A percentile compares a stretch with the other conserved stretches of the same genome.
Evolutionary conservation across 2,888 invertebrate genomes (phyloP).

Genomic region (Eupeodes luniger): DNA sequence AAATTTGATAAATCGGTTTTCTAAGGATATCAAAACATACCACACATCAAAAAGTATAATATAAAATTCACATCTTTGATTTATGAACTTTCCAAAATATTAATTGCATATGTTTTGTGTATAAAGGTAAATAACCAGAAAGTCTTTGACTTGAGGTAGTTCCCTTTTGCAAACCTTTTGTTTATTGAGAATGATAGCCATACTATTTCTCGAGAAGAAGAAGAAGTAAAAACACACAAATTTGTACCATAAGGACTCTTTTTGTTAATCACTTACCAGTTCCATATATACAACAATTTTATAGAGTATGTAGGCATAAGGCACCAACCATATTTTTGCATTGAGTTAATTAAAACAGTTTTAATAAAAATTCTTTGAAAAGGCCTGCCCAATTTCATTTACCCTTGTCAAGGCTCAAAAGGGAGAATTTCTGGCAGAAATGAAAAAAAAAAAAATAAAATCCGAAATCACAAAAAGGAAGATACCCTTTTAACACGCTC

Average conservation of each 20-base stretch:
- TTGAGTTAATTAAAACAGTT: conserved; percentile 29
- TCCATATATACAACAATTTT: neutral
- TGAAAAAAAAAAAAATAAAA: neutral
- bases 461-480: neutral
- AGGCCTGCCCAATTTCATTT: neutral
- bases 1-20: no score
- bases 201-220: neutral
- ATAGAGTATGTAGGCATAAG: neutral
- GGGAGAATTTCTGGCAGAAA: neutral
- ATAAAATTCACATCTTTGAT: no score
- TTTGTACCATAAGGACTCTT: neutral
- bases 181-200: neutral
- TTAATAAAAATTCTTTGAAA: neutral
- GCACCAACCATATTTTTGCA: neutral
- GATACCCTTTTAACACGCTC: neutral
- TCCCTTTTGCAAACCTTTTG: neutral
- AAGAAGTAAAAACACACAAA: neutral
- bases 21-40: no score
- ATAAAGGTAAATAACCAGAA: no score
- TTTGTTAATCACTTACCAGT: neutral
- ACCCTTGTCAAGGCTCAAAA: conserved; percentile 12
- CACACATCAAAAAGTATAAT: no score
- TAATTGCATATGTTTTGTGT: no score
- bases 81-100: no score
- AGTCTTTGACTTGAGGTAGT: neutral